Percentiles rank a stretch among this genome's conserved stretches.
phyloP scores from a whole-genome alignment of 2,888 invertebrate genomes.

The Sclerodermus sp. region DNA sequence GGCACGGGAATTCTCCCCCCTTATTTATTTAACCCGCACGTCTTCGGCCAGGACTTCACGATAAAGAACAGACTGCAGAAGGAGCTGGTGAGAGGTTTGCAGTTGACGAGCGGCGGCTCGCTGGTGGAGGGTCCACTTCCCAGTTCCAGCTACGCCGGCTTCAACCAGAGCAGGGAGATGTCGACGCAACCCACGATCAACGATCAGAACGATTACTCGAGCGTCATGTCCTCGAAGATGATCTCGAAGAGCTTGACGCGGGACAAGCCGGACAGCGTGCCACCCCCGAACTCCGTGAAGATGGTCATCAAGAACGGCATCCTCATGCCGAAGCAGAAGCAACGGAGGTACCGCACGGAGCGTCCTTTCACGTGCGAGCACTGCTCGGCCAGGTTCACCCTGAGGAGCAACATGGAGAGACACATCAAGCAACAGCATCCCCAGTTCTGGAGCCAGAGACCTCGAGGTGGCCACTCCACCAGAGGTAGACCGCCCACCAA shows the following conservation, averaged over 20 bases:
- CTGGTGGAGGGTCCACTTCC: conserved; percentile 57
- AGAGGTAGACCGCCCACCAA: conserved; percentile 60
- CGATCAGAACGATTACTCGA: conserved; percentile 33
- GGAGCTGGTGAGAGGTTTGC: conserved; percentile 67
- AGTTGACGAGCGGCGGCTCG: conserved; percentile 72
- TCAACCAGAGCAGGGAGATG: conserved; percentile 27
- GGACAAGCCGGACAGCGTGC: conserved; percentile 31
- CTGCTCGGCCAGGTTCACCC: conserved; percentile 86
- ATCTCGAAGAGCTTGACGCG: conserved; percentile 16
- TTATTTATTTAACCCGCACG: conserved; percentile 68
- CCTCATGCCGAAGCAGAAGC: conserved; percentile 89
- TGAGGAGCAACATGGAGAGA: conserved; percentile 92
- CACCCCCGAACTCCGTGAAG: conserved; percentile 70
- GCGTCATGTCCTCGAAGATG: conserved; percentile 22
- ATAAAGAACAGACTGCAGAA: conserved; percentile 71
- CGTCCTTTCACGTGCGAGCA: conserved; percentile 89
- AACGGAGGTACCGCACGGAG: conserved; percentile 85
- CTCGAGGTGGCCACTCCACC: conserved; percentile 64
- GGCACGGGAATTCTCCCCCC: conserved; percentile 63
- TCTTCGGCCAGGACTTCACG: conserved; percentile 66
- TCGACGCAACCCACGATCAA: conserved; percentile 12
- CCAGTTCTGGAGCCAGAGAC: conserved; percentile 82
- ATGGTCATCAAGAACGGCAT: conserved; percentile 91
- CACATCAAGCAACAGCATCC: conserved; percentile 95
- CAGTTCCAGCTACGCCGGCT: conserved; percentile 27